Evolutionary conservation across 2,797 vertebrate genomes (phyloP).

Genomic region (Lithobates pipiens): DNA sequence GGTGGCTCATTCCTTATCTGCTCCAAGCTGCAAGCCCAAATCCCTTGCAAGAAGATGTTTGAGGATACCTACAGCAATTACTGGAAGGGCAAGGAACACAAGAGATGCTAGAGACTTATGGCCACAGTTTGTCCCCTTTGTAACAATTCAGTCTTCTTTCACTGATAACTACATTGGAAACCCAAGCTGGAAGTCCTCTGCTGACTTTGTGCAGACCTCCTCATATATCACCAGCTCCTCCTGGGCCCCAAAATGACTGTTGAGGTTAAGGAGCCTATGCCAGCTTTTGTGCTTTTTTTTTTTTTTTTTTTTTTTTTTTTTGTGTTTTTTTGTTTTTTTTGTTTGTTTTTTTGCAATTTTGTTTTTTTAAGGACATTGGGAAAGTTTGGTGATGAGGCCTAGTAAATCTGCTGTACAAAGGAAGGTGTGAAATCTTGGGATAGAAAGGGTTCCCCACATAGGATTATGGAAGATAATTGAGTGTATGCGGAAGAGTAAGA

Average conservation of each 20-base stretch:
- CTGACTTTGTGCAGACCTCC: neutral
- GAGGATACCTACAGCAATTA: slow-evolving; percentile 84
- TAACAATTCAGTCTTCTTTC: neutral
- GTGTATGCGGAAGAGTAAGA: neutral
- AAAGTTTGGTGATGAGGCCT: neutral
- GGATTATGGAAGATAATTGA: neutral
- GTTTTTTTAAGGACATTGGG: too few relatives aligned
- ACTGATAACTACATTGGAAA: neutral
- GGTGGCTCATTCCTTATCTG: slow-evolving; percentile 98
- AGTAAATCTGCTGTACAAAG: neutral
- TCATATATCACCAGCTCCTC: neutral
- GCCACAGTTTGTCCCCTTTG: slow-evolving; percentile 9
- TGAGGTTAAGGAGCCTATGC: neutral
- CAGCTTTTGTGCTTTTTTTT: too few relatives aligned
- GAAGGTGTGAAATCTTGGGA: neutral
- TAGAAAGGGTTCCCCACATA: neutral
- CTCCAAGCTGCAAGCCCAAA: slow-evolving; percentile 88
- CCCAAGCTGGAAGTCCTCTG: neutral
- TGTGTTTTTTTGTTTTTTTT: too few relatives aligned
- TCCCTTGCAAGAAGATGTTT: slow-evolving; percentile 91
- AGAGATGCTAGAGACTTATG: slow-evolving; percentile 63
- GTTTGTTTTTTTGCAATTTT: too few relatives aligned
- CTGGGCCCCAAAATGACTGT: neutral
- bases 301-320: too few relatives aligned
- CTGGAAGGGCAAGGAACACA: slow-evolving; percentile 77